Percentiles rank a stretch among this genome's conserved stretches.
phyloP scores from a whole-genome alignment of 2,888 invertebrate genomes.

The Epinotia brunnichana region DNA sequence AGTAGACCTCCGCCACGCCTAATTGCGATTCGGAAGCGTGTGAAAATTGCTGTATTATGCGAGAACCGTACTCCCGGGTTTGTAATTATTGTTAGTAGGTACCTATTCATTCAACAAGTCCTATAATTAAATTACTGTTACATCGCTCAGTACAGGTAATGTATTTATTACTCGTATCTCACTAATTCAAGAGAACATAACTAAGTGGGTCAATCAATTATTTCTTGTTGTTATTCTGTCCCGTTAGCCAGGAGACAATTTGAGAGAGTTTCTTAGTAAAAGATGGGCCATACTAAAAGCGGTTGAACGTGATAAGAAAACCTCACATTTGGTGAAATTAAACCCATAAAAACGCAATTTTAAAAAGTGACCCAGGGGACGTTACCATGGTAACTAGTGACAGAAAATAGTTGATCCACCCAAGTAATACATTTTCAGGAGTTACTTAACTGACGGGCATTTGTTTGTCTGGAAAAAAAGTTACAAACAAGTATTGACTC shows the following conservation, averaged over 20 bases:
- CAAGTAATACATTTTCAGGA: neutral
- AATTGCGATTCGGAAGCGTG: slow-evolving; percentile 11
- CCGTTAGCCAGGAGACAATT: too few relatives aligned
- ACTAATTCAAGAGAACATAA: neutral
- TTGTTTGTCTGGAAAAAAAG: neutral
- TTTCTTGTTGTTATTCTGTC: too few relatives aligned
- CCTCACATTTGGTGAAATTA: too few relatives aligned
- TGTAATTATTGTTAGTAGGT: slow-evolving; percentile 1
- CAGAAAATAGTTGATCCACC: too few relatives aligned
- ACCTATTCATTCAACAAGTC: neutral
- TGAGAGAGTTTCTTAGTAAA: too few relatives aligned
- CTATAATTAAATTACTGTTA: neutral
- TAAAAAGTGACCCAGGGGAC: too few relatives aligned
- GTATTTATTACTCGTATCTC: neutral
- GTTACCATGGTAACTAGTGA: too few relatives aligned
- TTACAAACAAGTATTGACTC: too few relatives aligned
- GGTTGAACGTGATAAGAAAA: too few relatives aligned
- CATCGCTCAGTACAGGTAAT: neutral
- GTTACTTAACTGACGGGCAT: neutral
- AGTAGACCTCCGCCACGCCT: neutral
- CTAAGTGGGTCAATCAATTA: too few relatives aligned
- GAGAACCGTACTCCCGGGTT: neutral
- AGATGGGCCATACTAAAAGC: too few relatives aligned
- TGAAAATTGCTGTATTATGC: neutral
- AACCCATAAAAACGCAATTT: too few relatives aligned